A percentile compares a stretch with the other conserved stretches of the same genome.
Conservation (phyloP, 2,113 vertebrate species). For the Varanus komodoensis region DNA sequence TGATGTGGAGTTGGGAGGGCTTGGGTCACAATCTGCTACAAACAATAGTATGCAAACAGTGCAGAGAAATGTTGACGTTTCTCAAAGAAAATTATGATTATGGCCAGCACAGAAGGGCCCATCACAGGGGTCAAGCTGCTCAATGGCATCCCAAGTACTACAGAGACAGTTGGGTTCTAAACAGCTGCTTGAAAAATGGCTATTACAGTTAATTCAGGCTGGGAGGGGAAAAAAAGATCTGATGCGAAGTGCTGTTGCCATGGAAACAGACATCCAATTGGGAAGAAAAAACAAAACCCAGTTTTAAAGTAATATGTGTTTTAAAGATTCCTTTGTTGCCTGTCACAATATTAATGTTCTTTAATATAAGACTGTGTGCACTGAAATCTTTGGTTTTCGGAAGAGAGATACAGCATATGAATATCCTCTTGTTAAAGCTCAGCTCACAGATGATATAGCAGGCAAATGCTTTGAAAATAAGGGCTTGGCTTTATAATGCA, state of each 20-base stretch:
- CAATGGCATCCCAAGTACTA: not conserved
- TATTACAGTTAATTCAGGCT: conserved; percentile 42
- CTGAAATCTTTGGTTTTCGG: conserved; percentile 37
- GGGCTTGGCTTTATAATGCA: not conserved
- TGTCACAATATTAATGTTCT: conserved; percentile 79
- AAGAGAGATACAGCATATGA: not conserved
- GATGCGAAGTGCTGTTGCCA: conserved; percentile 79
- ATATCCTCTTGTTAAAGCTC: conserved; percentile 42
- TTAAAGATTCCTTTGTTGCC: conserved; percentile 73
- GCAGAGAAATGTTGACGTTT: not conserved
- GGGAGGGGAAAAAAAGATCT: conserved; percentile 48
- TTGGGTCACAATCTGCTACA: too few species aligned
- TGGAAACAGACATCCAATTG: conserved; percentile 82
- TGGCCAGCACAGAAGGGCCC: fast-evolving
- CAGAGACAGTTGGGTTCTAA: not conserved
- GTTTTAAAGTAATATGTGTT: conserved; percentile 80
- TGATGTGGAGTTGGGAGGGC: not conserved
- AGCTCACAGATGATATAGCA: conserved; percentile 29
- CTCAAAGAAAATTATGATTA: not conserved
- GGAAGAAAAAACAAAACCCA: conserved; percentile 51
- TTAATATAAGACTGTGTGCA: conserved; percentile 62
- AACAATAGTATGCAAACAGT: not conserved
- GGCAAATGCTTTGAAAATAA: conserved; percentile 23
- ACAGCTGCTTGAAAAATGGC: conserved; percentile 52
- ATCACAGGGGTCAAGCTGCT: not conserved